Evolutionary conservation across 2,888 invertebrate species (phyloP).

Genomic region (Mesorhabditis belari): DNA sequence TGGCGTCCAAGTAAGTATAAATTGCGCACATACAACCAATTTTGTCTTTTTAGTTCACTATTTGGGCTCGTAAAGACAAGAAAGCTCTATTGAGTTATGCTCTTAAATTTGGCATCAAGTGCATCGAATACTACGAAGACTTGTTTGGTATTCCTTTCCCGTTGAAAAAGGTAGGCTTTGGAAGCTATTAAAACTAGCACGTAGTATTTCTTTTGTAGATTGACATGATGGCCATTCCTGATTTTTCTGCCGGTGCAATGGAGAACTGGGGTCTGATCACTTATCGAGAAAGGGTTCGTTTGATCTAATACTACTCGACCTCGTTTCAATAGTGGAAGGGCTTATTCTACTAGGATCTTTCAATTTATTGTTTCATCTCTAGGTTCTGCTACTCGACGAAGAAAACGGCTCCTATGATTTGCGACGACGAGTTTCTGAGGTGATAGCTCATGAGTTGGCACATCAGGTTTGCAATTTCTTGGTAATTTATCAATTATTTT

Average conservation of each 20-base stretch:
- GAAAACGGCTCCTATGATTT: slow-evolving; percentile 68
- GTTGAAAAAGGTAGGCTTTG: slow-evolving; percentile 75
- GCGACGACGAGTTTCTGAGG: slow-evolving; percentile 70
- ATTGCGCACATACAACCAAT: no score
- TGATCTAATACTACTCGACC: no score
- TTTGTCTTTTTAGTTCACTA: no score
- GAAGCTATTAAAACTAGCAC: not conserved
- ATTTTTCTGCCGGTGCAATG: slow-evolving; percentile 83
- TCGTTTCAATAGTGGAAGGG: no score
- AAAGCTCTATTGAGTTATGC: no score
- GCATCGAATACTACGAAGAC: slow-evolving; percentile 61
- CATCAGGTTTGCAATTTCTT: slow-evolving; percentile 66
- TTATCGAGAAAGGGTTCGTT: slow-evolving; percentile 56
- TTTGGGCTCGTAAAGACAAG: not conserved
- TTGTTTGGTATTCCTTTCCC: slow-evolving; percentile 79
- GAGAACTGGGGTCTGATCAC: slow-evolving; percentile 92
- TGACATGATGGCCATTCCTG: slow-evolving; percentile 74
- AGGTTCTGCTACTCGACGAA: slow-evolving; percentile 68
- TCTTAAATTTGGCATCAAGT: slow-evolving; percentile 60
- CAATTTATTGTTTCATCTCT: no score
- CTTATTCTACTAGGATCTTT: not conserved
- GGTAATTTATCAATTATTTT: not conserved
- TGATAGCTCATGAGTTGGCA: slow-evolving; percentile 82
- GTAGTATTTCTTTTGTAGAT: not conserved
- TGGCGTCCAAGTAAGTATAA: no score